These are phyloP conservation scores for Bubo bubo DNA, from an alignment of 2,113 vertebrate genomes.

Conservation along the genomic window DNA sequence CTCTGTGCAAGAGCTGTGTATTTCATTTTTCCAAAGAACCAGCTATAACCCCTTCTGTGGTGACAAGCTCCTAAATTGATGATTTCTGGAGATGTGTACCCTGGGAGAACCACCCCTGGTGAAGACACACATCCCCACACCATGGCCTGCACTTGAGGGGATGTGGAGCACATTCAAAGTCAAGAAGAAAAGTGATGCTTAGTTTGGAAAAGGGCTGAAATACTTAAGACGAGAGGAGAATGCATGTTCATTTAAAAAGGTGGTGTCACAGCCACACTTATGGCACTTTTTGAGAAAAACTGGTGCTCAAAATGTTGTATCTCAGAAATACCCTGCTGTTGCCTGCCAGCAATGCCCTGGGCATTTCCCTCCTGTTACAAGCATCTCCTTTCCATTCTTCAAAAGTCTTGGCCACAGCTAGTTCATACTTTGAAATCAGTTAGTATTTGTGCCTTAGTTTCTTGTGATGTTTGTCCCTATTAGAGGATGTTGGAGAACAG, in stretches of 20 bases:
- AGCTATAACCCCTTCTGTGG: background rate
- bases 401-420: background rate
- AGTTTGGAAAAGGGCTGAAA: background rate
- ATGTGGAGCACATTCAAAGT: rapidly evolving
- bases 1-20: background rate
- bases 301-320: rapidly evolving
- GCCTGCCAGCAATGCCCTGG: background rate
- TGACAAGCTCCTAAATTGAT: background rate
- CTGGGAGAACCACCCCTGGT: background rate
- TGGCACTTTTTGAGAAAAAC: background rate
- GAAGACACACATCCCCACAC: background rate
- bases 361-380: background rate
- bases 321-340: background rate
- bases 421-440: background rate
- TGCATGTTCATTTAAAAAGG: background rate
- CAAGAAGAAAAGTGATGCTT: background rate
- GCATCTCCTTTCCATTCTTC: background rate
- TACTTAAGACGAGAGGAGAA: background rate
- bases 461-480: rapidly evolving
- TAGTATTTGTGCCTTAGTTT: background rate
- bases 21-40: background rate
- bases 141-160: background rate
- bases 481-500: background rate
- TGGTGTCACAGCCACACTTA: background rate
- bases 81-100: background rate